Base-by-base conservation (phyloP, 1,140 invertebrate species). In the Mya arenaria region DNA sequence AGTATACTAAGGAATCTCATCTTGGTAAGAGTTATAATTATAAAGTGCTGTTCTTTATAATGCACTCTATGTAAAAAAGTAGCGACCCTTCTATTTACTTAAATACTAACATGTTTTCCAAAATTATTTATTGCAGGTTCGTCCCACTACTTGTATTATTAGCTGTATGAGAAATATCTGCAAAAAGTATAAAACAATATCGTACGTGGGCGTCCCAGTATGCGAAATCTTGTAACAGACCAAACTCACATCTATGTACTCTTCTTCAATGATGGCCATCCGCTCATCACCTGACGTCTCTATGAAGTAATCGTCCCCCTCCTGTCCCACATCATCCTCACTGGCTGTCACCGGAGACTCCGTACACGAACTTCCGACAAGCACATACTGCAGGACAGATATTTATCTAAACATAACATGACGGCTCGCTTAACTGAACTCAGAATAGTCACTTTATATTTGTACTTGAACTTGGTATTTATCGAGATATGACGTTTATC, bases 201-300 rank as follows among this genome's bases (percentile, higher is more conserved):
- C n/a, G n/a, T n/a, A n/a, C n/a, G n/a, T n/a, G n/a, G n/a, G n/a
- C n/a, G n/a, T n/a, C n/a, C n/a, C n/a, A n/a, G n/a, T n/a, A n/a
- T n/a, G n/a, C n/a, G n/a, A n/a, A n/a, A n/a, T n/a, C n/a, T n/a
- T n/a, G n/a, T n/a, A n/a, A n/a, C n/a, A n/a, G n/a, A n/a, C n/a
- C n/a, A n/a, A n/a, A 34, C 41, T 13, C 63, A 75, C 73, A 41
- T 75, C 55, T 17, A 79, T 68, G 28, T 79, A 79, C 44, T 79
- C 75, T 30, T 79, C 63, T 25, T 79, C 75, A 39, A 79, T 79
- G 34, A 62, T 23, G 4, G 65, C 65, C 19, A 79, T 58, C 39
- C 63, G n/a, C 17, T 68, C 75, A 56, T 79, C 75, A 8, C 36
- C 73, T 17, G 37, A 56, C 36, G 71, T 37, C 41, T 74, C 71